Evolutionary conservation across 2,797 vertebrate genomes (phyloP).

Genomic region (Pangasius mekongensis): DNA sequence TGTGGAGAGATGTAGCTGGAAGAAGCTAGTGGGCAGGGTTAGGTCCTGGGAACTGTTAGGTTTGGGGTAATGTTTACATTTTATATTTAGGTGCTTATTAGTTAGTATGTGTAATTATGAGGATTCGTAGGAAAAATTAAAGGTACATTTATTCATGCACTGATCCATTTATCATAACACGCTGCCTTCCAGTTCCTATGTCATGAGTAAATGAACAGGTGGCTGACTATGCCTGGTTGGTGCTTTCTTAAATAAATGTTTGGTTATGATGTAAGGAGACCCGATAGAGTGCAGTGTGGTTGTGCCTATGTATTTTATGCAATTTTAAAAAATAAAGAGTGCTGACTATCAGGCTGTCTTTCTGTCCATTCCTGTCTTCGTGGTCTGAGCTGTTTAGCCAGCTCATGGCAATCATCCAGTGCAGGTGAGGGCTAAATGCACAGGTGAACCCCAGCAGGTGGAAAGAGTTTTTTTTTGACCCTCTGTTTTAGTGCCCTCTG

Average conservation of each 20-base stretch:
- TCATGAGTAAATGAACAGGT: background rate
- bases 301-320: background rate
- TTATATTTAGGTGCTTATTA: background rate
- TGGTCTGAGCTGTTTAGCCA: background rate
- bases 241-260: background rate
- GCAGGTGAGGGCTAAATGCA: slow-evolving; percentile 16
- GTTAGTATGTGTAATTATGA: background rate
- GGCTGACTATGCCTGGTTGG: too few species aligned
- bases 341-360: background rate
- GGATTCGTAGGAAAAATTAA: background rate
- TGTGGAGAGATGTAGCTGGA: background rate
- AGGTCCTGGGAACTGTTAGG: background rate
- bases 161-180: background rate
- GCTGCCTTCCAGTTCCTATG: background rate
- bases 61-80: background rate
- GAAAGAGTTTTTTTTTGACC: slow-evolving; percentile 39
- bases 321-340: background rate
- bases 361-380: background rate
- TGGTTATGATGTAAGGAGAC: background rate
- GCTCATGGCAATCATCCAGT: background rate
- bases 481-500: slow-evolving; percentile 75
- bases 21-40: background rate
- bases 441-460: slow-evolving; percentile 35
- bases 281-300: background rate
- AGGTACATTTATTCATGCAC: background rate